Evolutionary conservation across 2,113 vertebrate species (phyloP).

Genomic region (Octodon degus): DNA sequence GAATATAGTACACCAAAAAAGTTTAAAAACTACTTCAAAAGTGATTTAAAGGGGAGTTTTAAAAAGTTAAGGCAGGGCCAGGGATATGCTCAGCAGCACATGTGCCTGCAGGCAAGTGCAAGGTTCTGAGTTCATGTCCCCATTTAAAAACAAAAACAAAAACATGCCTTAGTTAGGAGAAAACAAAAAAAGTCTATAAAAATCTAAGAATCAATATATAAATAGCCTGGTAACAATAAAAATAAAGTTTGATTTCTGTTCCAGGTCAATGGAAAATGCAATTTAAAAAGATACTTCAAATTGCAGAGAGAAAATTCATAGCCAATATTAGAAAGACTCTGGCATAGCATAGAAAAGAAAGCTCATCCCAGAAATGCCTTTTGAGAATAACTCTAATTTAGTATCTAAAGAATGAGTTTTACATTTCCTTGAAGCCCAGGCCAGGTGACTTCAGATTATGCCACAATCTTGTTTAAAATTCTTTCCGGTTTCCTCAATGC

Average conservation of each 20-base stretch:
- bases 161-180: conserved; percentile 33
- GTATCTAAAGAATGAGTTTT: conserved; percentile 38
- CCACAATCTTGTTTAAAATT: conserved; percentile 45
- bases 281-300: conserved; percentile 46
- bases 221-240: conserved; percentile 23
- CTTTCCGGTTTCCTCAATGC: not conserved
- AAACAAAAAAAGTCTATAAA: conserved; percentile 48
- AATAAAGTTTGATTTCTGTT: not conserved
- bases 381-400: conserved; percentile 42
- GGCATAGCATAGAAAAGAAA: not conserved
- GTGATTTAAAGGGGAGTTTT: conserved; percentile 32
- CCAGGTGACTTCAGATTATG: not conserved
- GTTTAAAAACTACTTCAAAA: conserved; percentile 64
- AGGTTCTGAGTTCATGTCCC: no score
- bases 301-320: conserved; percentile 53
- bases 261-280: not conserved
- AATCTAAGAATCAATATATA: not conserved
- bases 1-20: not conserved
- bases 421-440: not conserved
- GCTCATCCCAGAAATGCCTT: not conserved
- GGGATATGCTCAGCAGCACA: no score
- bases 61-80: not conserved
- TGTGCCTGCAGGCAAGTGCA: no score
- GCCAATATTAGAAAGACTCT: conserved; percentile 6
- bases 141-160: no score